Percentiles rank a stretch among this genome's conserved stretches.
phyloP scores from a whole-genome alignment of 2,888 invertebrate species.

The Julus scandinavius region DNA sequence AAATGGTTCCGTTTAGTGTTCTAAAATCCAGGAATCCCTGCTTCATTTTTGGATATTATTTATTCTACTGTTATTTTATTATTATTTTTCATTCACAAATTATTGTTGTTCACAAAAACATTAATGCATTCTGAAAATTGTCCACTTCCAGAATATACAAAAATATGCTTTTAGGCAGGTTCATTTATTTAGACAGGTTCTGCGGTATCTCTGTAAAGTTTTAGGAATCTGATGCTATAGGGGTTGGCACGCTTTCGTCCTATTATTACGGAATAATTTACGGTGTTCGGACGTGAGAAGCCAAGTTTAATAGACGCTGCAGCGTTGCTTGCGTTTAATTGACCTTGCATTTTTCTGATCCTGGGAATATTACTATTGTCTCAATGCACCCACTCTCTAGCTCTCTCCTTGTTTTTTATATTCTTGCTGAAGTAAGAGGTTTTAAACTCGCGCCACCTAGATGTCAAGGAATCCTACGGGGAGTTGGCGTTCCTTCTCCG shows the following conservation, averaged over 20 bases:
- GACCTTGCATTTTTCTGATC: conserved; percentile 40
- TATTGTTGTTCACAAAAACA: not conserved
- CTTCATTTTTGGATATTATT: no score
- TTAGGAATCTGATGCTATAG: not conserved
- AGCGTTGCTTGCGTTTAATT: not conserved
- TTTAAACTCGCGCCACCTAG: conserved; percentile 32
- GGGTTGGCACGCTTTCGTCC: not conserved
- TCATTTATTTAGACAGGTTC: no score
- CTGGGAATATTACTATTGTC: conserved; percentile 36
- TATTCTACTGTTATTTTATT: no score
- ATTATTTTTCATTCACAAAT: no score
- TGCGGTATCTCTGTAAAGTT: not conserved
- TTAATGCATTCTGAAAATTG: not conserved
- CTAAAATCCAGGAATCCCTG: no score
- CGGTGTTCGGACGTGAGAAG: conserved; percentile 15
- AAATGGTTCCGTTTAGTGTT: no score
- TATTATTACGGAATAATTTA: not conserved
- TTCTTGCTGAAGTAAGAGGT: not conserved
- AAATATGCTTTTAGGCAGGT: no score
- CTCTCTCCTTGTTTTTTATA: conserved; percentile 15
- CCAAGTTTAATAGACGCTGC: not conserved
- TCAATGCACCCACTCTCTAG: conserved; percentile 39
- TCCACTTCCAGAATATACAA: no score
- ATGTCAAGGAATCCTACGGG: not conserved
- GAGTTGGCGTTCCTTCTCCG: conserved; percentile 10